These are phyloP conservation scores for Bombus breviceps DNA, from an alignment of 1,140 invertebrate genomes.

Conservation along the genomic window DNA sequence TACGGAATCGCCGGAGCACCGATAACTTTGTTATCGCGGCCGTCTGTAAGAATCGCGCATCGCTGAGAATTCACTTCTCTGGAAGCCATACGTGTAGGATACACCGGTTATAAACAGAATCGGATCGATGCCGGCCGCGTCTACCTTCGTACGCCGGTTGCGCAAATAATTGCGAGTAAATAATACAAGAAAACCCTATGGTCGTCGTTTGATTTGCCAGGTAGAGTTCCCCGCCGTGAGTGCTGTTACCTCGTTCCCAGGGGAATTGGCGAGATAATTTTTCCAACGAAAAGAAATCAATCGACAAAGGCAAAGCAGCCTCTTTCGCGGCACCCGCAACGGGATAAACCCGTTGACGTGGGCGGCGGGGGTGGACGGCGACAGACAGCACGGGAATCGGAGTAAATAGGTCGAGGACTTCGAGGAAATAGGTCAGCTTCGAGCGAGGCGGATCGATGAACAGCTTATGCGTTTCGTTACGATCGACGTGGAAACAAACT, in stretches of 20 bases:
- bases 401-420: constrained; percentile 63
- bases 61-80: constrained; percentile 31
- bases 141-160: constrained; percentile 17
- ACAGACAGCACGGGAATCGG: constrained; percentile 21
- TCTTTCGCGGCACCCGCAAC: too few species aligned
- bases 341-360: background rate
- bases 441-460: constrained; percentile 39
- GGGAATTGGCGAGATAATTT: too few species aligned
- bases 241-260: too few species aligned
- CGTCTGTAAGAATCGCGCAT: background rate
- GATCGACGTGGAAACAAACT: constrained; percentile 1
- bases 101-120: constrained; percentile 47
- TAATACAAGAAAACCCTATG: background rate
- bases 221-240: too few species aligned
- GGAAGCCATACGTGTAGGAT: constrained; percentile 42
- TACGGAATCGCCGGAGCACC: too few species aligned
- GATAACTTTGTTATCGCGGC: background rate
- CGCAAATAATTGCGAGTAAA: constrained; percentile 24
- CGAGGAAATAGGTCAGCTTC: constrained; percentile 56
- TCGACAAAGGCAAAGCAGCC: too few species aligned
- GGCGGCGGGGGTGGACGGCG: background rate
- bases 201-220: background rate
- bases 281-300: too few species aligned
- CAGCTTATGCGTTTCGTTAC: constrained; percentile 37
- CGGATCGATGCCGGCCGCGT: constrained; percentile 53